phyloP scores from a whole-genome alignment of 2,113 vertebrate species.

The Mandrillus leucophaeus region DNA sequence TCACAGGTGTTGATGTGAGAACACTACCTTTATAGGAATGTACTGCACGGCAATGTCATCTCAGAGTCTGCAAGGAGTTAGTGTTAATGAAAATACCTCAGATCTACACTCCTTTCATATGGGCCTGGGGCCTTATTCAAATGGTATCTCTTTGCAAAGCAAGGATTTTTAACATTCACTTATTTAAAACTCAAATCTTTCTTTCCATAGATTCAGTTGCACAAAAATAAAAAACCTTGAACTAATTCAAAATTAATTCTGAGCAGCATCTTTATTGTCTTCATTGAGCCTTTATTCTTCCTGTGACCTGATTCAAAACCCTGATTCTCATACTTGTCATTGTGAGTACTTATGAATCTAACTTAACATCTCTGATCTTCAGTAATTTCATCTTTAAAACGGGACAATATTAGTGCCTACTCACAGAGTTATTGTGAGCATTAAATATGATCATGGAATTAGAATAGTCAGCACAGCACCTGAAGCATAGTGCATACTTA shows the following conservation, averaged over 20 bases:
- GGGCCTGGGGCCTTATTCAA: background rate
- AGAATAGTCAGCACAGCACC: background rate
- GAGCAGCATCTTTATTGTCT: background rate
- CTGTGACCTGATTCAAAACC: background rate
- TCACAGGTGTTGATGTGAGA: background rate
- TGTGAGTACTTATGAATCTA: background rate
- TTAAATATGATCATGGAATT: background rate
- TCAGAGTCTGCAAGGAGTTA: background rate
- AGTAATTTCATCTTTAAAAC: slow-evolving; percentile 14
- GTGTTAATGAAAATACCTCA: background rate
- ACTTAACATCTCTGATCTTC: background rate
- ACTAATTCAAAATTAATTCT: background rate
- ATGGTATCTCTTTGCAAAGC: background rate
- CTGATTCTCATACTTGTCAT: background rate
- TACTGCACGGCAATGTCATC: background rate
- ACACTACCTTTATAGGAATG: background rate
- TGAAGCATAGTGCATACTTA: background rate
- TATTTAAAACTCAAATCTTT: background rate
- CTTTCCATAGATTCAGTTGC: background rate
- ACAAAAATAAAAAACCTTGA: background rate
- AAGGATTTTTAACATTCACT: background rate
- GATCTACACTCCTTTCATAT: background rate
- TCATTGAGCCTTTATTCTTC: background rate
- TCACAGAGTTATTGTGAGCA: background rate
- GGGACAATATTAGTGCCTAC: background rate